These are phyloP conservation scores for Ellobium chinense DNA, from an alignment of 2,888 invertebrate species.

Conservation along the genomic window DNA sequence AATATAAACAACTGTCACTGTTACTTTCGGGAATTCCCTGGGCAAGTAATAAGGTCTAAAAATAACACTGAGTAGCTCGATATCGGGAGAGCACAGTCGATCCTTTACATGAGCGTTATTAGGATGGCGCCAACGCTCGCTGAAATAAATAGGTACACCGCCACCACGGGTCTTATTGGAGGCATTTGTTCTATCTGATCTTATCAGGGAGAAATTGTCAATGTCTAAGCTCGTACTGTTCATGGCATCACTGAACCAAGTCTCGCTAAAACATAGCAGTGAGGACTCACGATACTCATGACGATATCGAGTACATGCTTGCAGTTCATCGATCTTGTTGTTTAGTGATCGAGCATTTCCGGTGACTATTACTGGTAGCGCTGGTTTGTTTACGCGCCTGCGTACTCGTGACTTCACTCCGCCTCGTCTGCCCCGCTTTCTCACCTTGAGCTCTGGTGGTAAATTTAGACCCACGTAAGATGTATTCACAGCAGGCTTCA, in stretches of 20 bases:
- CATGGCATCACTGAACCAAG: background rate
- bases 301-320: background rate
- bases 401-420: background rate
- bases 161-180: background rate
- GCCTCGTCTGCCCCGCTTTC: background rate
- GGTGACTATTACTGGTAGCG: background rate
- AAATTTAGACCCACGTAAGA: background rate
- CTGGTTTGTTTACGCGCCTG: background rate
- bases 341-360: background rate
- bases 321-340: background rate
- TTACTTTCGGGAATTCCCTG: background rate
- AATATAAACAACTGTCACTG: background rate
- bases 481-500: no score
- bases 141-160: background rate
- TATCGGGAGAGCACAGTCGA: background rate
- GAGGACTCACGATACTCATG: background rate
- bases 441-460: background rate
- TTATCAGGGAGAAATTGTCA: background rate
- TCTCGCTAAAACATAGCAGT: background rate
- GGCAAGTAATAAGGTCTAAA: background rate
- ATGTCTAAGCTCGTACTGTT: background rate
- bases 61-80: background rate
- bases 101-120: background rate
- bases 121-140: background rate
- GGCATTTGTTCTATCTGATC: background rate